Evolutionary conservation across 2,113 vertebrate genomes (phyloP).

Genomic region (Ailurus styani): DNA sequence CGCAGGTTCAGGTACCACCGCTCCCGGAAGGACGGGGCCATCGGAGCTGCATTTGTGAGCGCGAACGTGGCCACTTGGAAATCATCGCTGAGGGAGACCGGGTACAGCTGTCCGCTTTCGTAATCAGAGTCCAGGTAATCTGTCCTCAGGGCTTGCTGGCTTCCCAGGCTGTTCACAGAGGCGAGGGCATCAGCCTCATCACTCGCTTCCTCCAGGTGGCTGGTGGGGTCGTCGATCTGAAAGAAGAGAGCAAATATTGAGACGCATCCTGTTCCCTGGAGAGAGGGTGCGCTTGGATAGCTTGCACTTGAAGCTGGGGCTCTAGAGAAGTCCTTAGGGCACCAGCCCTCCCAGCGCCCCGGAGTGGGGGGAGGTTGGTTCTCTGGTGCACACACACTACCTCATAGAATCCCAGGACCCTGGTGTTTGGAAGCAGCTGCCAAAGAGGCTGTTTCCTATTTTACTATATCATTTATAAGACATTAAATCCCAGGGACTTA

Average conservation of each 20-base stretch:
- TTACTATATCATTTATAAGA: background rate
- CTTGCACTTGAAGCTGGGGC: background rate
- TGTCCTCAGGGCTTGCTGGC: constrained; percentile 80
- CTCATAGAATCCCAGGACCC: background rate
- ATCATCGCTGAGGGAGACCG: constrained; percentile 70
- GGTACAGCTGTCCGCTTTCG: constrained; percentile 78
- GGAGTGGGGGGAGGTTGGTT: background rate
- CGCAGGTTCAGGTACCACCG: constrained; percentile 80
- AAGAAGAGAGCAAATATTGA: constrained; percentile 51
- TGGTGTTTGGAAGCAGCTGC: background rate
- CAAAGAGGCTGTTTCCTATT: background rate
- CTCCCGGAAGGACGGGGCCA: constrained; percentile 75
- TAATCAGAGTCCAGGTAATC: constrained; percentile 81
- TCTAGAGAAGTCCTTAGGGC: background rate
- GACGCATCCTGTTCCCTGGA: background rate
- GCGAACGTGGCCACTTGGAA: constrained; percentile 71
- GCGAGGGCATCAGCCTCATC: constrained; percentile 34
- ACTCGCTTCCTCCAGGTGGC: constrained; percentile 71
- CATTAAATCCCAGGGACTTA: background rate
- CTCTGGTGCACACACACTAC: background rate
- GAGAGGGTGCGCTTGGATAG: fast-evolving
- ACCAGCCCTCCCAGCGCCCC: background rate
- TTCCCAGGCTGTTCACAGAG: constrained; percentile 77
- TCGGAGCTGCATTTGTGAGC: constrained; percentile 76
- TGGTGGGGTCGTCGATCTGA: constrained; percentile 83